Base-by-base conservation (phyloP, 30 jellyfish, hydroid and myxozoan species). In the Chrysaora quinquecirrha region DNA sequence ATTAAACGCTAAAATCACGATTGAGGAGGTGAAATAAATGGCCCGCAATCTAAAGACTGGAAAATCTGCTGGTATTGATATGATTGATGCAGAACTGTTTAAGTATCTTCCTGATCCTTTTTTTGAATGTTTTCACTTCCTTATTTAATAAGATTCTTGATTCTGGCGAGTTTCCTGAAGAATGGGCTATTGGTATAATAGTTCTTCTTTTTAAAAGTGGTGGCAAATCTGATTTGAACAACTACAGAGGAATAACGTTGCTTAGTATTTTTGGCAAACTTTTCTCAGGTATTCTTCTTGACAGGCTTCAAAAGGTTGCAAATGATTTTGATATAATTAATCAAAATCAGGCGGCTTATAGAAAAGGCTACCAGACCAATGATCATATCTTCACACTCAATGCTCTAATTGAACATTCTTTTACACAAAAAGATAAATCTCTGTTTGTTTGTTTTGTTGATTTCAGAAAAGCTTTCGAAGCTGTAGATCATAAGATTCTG, bases 101-200 rank as follows among this genome's bases (percentile, higher is more conserved):
- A 43, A 43, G 58, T 16, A 43, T 16, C 12, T 16, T 16, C 9
- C 9, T 43, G 58, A 43, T 43, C 9, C 9, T n/a, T 6, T 43
- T 43, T 16, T 43, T 43, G 58, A 9, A 43, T 43, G 58, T 43
- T 6, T 43, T 43, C 58, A 43, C 58, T 6, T 6, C 9, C 9
- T 16, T 43, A 6, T 73, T 43, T 25, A 73, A 27, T 71, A 73
- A 73, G 48, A 33, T 73, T 16, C 28, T 73, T 28, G 30, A 73
- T 28, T 73, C 84, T 73, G 84, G 84, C n/a, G 30, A 46, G 28
- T 73, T 73, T 47, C 84, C 84, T 29, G 84, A 73, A 71, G 84
- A 73, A 29, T 73, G 84, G 84, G 46, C 84, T 48, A 12, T 73
- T 43, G 84, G 84, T 25, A 73, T 73, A 73, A 73, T 73, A 43